A percentile compares a stretch with the other conserved stretches of the same genome.
Evolutionary conservation across 1,140 invertebrate species (phyloP).

Genomic region (Teleopsis dalmanni): DNA sequence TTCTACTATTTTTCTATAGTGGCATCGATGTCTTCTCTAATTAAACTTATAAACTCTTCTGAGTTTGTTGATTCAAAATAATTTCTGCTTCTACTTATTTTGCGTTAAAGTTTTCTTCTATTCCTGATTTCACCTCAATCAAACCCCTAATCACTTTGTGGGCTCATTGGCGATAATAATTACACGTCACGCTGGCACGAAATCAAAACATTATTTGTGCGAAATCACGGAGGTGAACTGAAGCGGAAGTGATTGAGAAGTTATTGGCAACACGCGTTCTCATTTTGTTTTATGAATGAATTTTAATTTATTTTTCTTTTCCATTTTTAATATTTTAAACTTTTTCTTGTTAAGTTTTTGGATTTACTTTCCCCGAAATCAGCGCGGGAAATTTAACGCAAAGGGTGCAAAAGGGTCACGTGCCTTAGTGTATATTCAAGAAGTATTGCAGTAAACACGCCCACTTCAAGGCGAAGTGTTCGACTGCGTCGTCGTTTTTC

Average conservation of each 20-base stretch:
- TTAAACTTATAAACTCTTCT: too few species aligned
- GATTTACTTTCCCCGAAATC: slow-evolving; percentile 1
- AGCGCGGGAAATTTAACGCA: slow-evolving; percentile 9
- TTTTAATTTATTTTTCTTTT: background rate
- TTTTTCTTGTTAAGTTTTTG: background rate
- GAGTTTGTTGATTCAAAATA: too few species aligned
- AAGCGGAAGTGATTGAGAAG: slow-evolving; percentile 44
- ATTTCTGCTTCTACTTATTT: too few species aligned
- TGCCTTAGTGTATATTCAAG: background rate
- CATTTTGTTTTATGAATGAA: slow-evolving; percentile 5
- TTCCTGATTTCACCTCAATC: too few species aligned
- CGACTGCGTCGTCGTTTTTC: too few species aligned
- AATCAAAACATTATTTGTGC: slow-evolving; percentile 45
- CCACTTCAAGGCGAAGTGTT: too few species aligned
- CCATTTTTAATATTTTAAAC: too few species aligned
- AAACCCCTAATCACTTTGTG: too few species aligned
- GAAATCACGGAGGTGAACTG: slow-evolving; percentile 42
- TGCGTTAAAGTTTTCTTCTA: too few species aligned
- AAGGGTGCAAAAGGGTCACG: slow-evolving; percentile 8
- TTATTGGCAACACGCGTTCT: slow-evolving; percentile 42
- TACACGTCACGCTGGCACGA: slow-evolving; percentile 42
- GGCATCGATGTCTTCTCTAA: too few species aligned
- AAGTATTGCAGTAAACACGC: too few species aligned
- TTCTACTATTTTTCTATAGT: too few species aligned
- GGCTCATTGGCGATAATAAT: slow-evolving; percentile 35